Base-by-base conservation (phyloP, 2,888 invertebrate genomes). In the Alloscopus bannaensis region DNA sequence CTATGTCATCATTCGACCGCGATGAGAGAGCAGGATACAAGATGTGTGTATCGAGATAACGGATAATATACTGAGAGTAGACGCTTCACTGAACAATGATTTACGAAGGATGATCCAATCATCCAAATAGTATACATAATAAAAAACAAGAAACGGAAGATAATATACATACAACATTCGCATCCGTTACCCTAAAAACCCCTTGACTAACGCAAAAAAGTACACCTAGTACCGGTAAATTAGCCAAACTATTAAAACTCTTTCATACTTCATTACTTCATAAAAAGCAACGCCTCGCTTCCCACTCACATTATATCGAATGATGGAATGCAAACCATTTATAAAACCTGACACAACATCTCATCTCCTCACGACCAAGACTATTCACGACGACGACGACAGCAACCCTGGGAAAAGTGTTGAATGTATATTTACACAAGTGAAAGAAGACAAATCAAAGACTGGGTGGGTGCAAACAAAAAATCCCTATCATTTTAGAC, bases 1-100 rank as follows among this genome's bases (percentile, higher is more conserved):
- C 69, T 13, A 26, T 59, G 69, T 70, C 69, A 70, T 59, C 69
- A 59, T 70, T 36, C 20, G 52, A 70, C 59, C 45, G 26, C 24
- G n/a, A 62, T 16, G 31, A 40, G 20, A 42, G 42, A 6, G 16
- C 16, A 42, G 16, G n/a, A n/a, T n/a, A n/a, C n/a, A n/a, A n/a
- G n/a, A n/a, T n/a, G n/a, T n/a, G n/a, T n/a, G n/a, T n/a, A n/a
- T n/a, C n/a, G n/a, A n/a, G n/a, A n/a, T n/a, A n/a, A n/a, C n/a
- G n/a, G n/a, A n/a, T n/a, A n/a, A n/a, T n/a, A 62, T 62, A 62
- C 18, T 62, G 28, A 62, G 13, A 40, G 18, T 22, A 8, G 40
- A 62, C 22, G 16, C 11, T 62, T n/a, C 2, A 2, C 24, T 28
- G 28, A 57, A 57, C 57, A 57, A 57, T 57, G 57, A 57, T 57